phyloP scores from a whole-genome alignment of 2,888 invertebrate genomes.

The Lathronympha strigana region DNA sequence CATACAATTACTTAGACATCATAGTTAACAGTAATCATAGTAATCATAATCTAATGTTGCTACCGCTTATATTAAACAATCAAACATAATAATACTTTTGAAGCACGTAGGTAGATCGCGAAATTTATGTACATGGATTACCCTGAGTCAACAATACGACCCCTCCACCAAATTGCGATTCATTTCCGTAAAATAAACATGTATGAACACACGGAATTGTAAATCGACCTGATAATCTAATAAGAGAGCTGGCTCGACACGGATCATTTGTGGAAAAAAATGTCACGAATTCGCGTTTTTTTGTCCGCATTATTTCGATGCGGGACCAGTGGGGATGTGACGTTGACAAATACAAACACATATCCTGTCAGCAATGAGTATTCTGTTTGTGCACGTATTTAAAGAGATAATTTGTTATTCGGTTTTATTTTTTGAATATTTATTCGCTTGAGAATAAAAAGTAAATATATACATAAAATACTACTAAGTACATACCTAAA shows the following conservation, averaged over 20 bases:
- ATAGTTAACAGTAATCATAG: no score
- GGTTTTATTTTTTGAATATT: constrained; percentile 59
- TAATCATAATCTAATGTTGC: not conserved
- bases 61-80: not conserved
- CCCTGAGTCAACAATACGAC: constrained; percentile 72
- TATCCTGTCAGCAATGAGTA: constrained; percentile 71
- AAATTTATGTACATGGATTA: constrained; percentile 33
- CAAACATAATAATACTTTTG: not conserved
- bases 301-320: constrained; percentile 57
- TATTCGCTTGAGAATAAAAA: not conserved
- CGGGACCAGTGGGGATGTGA: constrained; percentile 65
- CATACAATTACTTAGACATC: no score
- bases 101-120: constrained; percentile 10
- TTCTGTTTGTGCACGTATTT: constrained; percentile 65
- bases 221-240: constrained; percentile 84
- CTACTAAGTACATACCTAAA: not conserved
- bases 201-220: constrained; percentile 80
- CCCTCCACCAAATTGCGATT: constrained; percentile 74
- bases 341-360: constrained; percentile 82
- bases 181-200: constrained; percentile 84
- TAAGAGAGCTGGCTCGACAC: constrained; percentile 74
- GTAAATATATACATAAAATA: no score
- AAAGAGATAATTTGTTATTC: constrained; percentile 76
- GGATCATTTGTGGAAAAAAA: constrained; percentile 82
- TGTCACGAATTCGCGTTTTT: constrained; percentile 67